phyloP scores from a whole-genome alignment of 53 echinoderm and acorn worm genomes.

The Echinometra lucunter region DNA sequence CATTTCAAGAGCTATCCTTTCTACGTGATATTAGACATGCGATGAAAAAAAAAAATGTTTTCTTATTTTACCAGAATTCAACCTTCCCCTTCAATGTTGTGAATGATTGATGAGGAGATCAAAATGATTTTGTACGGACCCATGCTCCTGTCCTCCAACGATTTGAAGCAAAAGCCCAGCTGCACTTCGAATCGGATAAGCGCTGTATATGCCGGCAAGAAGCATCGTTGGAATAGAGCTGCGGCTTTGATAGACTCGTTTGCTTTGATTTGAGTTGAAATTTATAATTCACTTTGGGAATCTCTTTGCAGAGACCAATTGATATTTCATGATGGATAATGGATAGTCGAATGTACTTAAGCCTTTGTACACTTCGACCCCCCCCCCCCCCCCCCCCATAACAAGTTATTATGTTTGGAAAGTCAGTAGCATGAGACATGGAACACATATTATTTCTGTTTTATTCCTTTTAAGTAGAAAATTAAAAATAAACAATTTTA shows the following conservation, averaged over 20 bases:
- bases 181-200: neutral
- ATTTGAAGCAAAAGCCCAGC: conserved; percentile 2
- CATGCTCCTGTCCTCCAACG: neutral
- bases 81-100: neutral
- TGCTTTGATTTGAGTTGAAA: conserved; percentile 7
- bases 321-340: conserved; percentile 5
- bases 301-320: neutral
- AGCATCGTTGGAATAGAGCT: neutral
- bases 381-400: no score
- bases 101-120: neutral
- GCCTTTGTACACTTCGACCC: no score
- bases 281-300: conserved; percentile 4
- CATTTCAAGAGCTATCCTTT: no score
- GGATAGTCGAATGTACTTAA: neutral
- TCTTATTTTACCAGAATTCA: neutral
- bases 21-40: no score
- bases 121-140: neutral
- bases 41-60: no score
- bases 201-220: neutral
- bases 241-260: conserved; percentile 11
- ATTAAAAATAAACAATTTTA: no score
- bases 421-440: no score
- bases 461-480: no score
- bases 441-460: no score
- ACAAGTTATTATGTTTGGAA: no score